Base-by-base conservation (phyloP, 92 coral and sea anemone species). In the Chrysogorgia sp. region DNA sequence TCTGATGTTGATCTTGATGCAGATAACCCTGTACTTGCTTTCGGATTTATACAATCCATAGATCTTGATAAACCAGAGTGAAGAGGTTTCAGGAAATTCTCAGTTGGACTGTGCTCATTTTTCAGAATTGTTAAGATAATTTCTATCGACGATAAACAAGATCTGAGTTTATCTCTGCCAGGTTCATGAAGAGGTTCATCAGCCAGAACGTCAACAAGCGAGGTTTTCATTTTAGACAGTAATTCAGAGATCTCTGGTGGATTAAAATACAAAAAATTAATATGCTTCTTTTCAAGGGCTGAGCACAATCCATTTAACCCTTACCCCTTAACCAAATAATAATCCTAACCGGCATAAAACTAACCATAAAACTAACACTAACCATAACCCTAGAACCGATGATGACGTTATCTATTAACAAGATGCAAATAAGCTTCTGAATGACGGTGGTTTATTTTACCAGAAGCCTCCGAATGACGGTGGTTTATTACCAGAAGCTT, bases 11-110 rank as follows among this genome's bases (percentile, higher is more conserved):
- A 69, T 21, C 60, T 24, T 1, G 76, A 45, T 22, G 7, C 17
- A 0, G 76, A 24, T 21, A 68, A 20, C 8, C 31, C 17, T 19
- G 41, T 15, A 65, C 12, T n/a, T 40, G 22, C 3, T 52, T 45
- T 30, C 32, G 8, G 20, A 28, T 45, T 20, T 60, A 69, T 10
- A 2, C 32, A 45, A 1, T 69, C 76, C 60, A 45, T 23, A 8
- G 76, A 69, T 25, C 40, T 25, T 10, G 76, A 69, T 1, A 69
- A 30, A 10, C 76, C 76, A 12, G 76, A 45, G 53, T 69, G 76
- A 7, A 69, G 34, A 52, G 60, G 59, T 48, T 28, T 23, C 0
- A 69, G 76, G 2, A 25, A 25, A 31, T 69, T 19, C 0, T 25
- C 31, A 2, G 78, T 50, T 17, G 17, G 17, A 50, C 7, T 55